These are phyloP conservation scores for Uloborus diversus DNA, from an alignment of 1,140 invertebrate genomes.

Conservation along the genomic window DNA sequence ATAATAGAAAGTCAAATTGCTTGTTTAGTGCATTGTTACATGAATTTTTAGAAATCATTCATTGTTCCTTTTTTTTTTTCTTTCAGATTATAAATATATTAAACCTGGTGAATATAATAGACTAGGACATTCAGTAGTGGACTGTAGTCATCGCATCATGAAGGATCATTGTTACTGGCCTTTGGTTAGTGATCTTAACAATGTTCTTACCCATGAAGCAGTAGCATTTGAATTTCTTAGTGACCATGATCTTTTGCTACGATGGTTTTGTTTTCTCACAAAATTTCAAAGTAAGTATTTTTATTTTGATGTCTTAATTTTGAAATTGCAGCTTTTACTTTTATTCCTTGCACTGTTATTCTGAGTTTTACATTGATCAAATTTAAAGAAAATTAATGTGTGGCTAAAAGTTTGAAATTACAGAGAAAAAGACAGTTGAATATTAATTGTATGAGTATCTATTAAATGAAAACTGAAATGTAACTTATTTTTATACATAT, in stretches of 20 bases:
- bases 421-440: too few species aligned
- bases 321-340: too few species aligned
- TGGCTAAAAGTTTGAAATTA: too few species aligned
- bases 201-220: constrained; percentile 91
- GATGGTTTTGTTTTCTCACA: constrained; percentile 94
- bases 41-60: not conserved
- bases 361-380: too few species aligned
- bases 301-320: too few species aligned
- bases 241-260: constrained; percentile 84
- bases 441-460: too few species aligned
- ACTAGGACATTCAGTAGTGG: constrained; percentile 80
- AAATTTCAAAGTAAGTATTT: constrained; percentile 85
- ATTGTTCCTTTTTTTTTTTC: not conserved
- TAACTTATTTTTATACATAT: too few species aligned
- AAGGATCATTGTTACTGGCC: constrained; percentile 99
- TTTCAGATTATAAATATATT: not conserved
- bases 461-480: too few species aligned
- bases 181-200: constrained; percentile 95
- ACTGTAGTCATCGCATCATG: constrained; percentile 90
- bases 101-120: constrained; percentile 48
- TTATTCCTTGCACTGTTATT: too few species aligned
- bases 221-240: constrained; percentile 89
- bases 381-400: too few species aligned
- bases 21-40: too few species aligned
- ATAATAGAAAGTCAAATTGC: too few species aligned